Percentiles rank a stretch among this genome's conserved stretches.
These are phyloP conservation scores for Frieseomelitta varia DNA, from an alignment of 1,140 invertebrate species.

Conservation along the genomic window DNA sequence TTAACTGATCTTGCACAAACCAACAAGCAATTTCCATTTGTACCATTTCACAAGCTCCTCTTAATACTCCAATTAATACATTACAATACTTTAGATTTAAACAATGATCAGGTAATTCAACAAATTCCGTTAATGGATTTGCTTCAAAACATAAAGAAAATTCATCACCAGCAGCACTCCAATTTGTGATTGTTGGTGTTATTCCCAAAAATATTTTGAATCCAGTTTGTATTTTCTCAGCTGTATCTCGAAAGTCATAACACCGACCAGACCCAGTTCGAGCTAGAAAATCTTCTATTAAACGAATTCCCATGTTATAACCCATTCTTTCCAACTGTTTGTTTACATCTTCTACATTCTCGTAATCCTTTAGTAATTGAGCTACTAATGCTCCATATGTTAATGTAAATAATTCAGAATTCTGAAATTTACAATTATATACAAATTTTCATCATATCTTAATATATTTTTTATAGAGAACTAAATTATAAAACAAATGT, in stretches of 20 bases:
- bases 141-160: conserved; percentile 97
- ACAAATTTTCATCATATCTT: not conserved
- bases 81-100: conserved; percentile 96
- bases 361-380: conserved; percentile 98
- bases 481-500: conserved; percentile 42
- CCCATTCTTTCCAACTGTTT: conserved; percentile 96
- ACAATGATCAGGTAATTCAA: conserved; percentile 96
- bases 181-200: conserved; percentile 94
- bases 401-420: conserved; percentile 97
- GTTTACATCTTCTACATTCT: conserved; percentile 98
- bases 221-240: conserved; percentile 95
- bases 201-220: conserved; percentile 97
- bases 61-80: conserved; percentile 95
- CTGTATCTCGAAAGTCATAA: conserved; percentile 97
- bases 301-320: conserved; percentile 98
- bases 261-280: conserved; percentile 95
- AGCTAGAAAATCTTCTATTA: conserved; percentile 99
- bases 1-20: conserved; percentile 96
- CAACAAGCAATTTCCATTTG: conserved; percentile 90
- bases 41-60: conserved; percentile 99
- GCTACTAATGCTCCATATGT: conserved; percentile 99
- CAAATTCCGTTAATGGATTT: conserved; percentile 99
- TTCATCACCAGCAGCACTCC: conserved; percentile 96
- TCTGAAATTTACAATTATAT: conserved; percentile 85
- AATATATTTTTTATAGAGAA: not conserved